Evolutionary conservation across 2,113 vertebrate genomes (phyloP).

Genomic region (Microcebus ravelobensis): DNA sequence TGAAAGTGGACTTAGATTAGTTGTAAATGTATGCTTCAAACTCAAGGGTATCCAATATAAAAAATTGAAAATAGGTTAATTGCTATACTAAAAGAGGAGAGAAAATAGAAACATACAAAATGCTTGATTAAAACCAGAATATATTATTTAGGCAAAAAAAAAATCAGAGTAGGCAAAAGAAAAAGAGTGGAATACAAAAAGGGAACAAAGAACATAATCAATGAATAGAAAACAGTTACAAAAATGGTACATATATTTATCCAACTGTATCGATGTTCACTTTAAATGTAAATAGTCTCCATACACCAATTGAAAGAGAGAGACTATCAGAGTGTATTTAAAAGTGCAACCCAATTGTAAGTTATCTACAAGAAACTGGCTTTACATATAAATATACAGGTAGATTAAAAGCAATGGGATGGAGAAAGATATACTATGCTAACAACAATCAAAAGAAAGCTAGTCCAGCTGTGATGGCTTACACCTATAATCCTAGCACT

Average conservation of each 20-base stretch:
- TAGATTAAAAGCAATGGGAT: background rate
- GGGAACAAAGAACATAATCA: background rate
- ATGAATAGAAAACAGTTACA: background rate
- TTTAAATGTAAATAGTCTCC: background rate
- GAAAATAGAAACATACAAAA: background rate
- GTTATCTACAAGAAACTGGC: background rate
- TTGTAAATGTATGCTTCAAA: background rate
- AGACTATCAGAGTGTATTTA: background rate
- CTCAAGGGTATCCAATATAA: background rate
- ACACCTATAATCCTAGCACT: too few relatives aligned
- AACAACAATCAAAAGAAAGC: background rate
- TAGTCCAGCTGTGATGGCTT: too few relatives aligned
- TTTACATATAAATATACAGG: background rate
- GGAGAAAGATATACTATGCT: background rate
- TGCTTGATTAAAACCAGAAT: background rate
- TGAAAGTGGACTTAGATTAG: background rate
- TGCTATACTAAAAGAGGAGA: background rate
- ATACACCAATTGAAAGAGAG: background rate
- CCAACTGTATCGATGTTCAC: background rate
- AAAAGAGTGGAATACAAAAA: background rate
- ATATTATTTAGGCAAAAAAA: background rate
- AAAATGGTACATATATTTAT: background rate
- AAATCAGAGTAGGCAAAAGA: background rate
- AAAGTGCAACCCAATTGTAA: background rate
- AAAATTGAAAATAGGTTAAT: background rate